Percentiles rank a stretch among this genome's conserved stretches.
phyloP scores from a whole-genome alignment of 1,140 invertebrate species.

The Zaprionus camerounensis region DNA sequence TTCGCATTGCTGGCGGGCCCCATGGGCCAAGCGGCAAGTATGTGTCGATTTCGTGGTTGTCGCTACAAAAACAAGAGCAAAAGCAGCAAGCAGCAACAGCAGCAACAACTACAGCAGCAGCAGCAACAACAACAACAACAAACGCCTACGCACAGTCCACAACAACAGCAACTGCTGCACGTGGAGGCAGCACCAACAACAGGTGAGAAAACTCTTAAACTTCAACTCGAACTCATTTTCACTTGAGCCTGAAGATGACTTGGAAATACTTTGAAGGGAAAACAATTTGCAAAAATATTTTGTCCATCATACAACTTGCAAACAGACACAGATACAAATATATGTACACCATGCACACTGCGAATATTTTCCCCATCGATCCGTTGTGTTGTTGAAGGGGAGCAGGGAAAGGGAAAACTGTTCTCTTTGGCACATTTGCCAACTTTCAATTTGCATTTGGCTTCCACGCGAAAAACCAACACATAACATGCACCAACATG shows the following conservation, averaged over 20 bases:
- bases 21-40: constrained; percentile 88
- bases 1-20: constrained; percentile 85
- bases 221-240: neutral
- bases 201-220: constrained; percentile 43
- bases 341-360: constrained; percentile 3
- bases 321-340: constrained; percentile 17
- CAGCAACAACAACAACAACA: constrained; percentile 48
- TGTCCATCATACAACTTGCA: constrained; percentile 30
- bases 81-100: constrained; percentile 64
- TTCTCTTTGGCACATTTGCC: constrained; percentile 70
- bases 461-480: constrained; percentile 45
- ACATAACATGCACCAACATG: constrained; percentile 35
- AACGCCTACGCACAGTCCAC: constrained; percentile 56
- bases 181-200: constrained; percentile 31
- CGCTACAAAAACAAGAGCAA: constrained; percentile 87
- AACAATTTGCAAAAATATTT: constrained; percentile 62
- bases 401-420: constrained; percentile 22
- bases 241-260: constrained; percentile 17
- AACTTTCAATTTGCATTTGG: constrained; percentile 79
- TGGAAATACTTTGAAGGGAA: constrained; percentile 15
- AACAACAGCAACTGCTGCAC: constrained; percentile 50
- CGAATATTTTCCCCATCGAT: constrained; percentile 35
- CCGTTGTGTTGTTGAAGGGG: neutral
- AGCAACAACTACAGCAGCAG: constrained; percentile 40
- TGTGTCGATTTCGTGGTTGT: constrained; percentile 88